Evolutionary conservation across 2,113 vertebrate species (phyloP), one percentile per base, ranked within the genome.

Genomic region (Pelmatolapia mariae): DNA sequence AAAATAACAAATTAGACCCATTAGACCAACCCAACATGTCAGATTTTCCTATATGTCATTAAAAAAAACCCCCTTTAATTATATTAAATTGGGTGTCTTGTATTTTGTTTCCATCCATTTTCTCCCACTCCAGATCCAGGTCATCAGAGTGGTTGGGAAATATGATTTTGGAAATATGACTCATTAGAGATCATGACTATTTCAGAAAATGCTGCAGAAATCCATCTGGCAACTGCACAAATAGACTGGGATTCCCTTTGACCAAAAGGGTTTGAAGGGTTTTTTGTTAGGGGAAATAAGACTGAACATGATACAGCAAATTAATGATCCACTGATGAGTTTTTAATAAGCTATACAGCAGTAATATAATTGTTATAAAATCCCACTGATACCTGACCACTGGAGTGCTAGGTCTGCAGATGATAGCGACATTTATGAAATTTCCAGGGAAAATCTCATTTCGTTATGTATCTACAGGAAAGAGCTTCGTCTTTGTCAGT

Each of bases 41-140:
- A 50, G 24, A 78, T 78, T 78, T 38, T 68, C 61, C 33, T 38
- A 68, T 38, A 68, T 68, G 61, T 68, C 33, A 38, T 38, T 7
- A 36, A 63, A 38, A 38, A 61, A 5, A 38, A 1, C 0, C 24
- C 0, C 31, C 61, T 66, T 68, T 68, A 68, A 68, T 66, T 66
- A 38, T 66, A 38, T 68, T 22, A 63, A 63, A 63, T 63, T 36
- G 10, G 18, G 59, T 63, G 16, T 63, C 18, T 36, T 63, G 31
- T 63, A 63, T 63, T 63, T 36, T 63, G 59, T 63, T 63, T 63
- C 59, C 31, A 63, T 63, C 59, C 18, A 63, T 63, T 63, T 12
- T 7, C 6, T 36, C 6, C 59, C 31, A 63, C 31, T n/a, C 59
- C 59, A 63, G 59, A 63, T 63, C 18, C 10, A 63, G 59, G 31